Base-by-base conservation (phyloP, 2,113 vertebrate species). In the Ciconia maguari region DNA sequence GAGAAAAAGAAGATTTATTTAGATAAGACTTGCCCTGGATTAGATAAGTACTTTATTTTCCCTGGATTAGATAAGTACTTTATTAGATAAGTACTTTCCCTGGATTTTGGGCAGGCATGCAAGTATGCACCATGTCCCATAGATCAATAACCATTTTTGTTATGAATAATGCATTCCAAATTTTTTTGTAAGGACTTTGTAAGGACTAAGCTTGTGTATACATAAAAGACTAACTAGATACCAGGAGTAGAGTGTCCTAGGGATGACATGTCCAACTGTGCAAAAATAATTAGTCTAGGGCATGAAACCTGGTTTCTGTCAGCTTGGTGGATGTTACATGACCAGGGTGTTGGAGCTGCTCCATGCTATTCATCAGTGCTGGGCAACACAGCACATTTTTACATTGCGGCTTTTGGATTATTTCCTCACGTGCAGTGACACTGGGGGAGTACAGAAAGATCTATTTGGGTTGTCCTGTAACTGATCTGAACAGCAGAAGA, bases 221-320 rank as follows among this genome's bases (percentile, higher is more conserved):
- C 21, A 64, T 79, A 82, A 71, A 86, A 82, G 87, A 75, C 32
- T 54, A 91, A 51, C 36, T 54, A 65, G 82, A 57, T 54, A 77
- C 49, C 61, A 84, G 80, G 52, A 94, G 87, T 94, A 84, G 24
- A 44, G 71, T 60, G 36, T 87, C n/a, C 44, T 71, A 32, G 48
- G 55, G 60, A 83, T 91, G 78, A 27, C 26, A 64, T 17, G 32
- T 84, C 70, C 84, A 90, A 79, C 70, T 80, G 68, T 80, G 66
- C 74, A 93, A 91, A 94, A 87, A 80, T 89, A 69, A 90, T 95
- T 87, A 85, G 44, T 69, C 71, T 44, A 90, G 42, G 72, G 66
- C 57, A 66, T 34, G 84, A 83, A 85, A 84, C 62, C 84, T 95
- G 93, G 21, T 83, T 94, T 89, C 81, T 90, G 65, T 91, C 70